Base-by-base conservation (phyloP, 2,797 vertebrate species). In the Buceros bicornis region DNA sequence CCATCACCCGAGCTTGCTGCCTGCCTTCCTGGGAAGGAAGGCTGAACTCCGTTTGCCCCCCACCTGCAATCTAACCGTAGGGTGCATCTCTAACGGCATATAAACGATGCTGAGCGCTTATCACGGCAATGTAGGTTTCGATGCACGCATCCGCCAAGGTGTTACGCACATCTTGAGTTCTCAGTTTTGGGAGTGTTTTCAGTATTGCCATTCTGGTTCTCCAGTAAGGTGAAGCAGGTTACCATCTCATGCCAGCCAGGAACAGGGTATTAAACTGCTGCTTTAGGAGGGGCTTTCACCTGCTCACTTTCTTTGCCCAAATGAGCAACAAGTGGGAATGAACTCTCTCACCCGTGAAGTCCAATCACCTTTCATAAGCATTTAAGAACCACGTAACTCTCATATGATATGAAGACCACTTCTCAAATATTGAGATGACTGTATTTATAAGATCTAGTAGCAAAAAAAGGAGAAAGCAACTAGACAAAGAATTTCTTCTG, bases 131-230 rank as follows among this genome's bases (percentile, higher is more conserved):
- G 17, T 2, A 48, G 16, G 48, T 31, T 54, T 40, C 40, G 10
- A 7, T 2, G 19, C 51, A 40, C 0, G 0, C 3, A 21, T 1
- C 33, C 73, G 71, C 16, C 18, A 58, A 28, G n/a, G 28, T 48
- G 15, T 6, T 5, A 10, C 0, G 6, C n/a, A 47, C 1, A 3
- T 14, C 58, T 33, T 5, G 0, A 60, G 29, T 15, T 53, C 29
- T n/a, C 11, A 31, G 2, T 16, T 43, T 18, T 4, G 50, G 42
- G 37, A 42, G 42, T 2, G 3, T 53, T 25, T 57, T 14, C 21
- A 28, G 13, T 33, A 29, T 4, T 35, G 28, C 48, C n/a, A 10
- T 28, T 17, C 10, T 25, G 14, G 50, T 31, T 15, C 3, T 29
- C 21, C 26, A 29, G 50, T 2, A 19, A 66, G 31, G 40, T 3